Conservation (phyloP, 2,888 invertebrate genomes). For the Noctua janthe region DNA sequence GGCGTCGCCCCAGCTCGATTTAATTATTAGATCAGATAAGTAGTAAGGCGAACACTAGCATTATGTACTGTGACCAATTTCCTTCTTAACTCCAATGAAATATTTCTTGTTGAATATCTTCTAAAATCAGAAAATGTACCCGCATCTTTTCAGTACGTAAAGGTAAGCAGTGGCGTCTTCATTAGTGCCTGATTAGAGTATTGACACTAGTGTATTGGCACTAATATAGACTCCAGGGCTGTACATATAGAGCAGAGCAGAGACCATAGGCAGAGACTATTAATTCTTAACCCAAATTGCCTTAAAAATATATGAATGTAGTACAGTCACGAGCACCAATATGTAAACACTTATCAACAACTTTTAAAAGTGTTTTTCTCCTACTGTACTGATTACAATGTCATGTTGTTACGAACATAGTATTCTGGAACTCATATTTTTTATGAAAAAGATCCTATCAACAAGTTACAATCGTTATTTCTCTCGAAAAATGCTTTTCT, state of each 20-base stretch:
- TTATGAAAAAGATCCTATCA: too few species aligned
- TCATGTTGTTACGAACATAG: too few species aligned
- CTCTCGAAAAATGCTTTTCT: too few species aligned
- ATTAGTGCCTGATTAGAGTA: background rate
- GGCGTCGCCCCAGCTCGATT: background rate
- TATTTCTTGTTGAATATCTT: background rate
- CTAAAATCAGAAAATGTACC: background rate
- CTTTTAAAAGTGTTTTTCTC: too few species aligned
- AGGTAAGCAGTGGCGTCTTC: background rate
- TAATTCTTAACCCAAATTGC: background rate
- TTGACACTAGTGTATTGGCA: too few species aligned
- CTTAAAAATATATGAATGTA: background rate
- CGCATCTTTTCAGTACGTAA: background rate
- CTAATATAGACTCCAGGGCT: too few species aligned
- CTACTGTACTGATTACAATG: too few species aligned
- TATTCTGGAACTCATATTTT: too few species aligned
- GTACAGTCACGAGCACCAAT: too few species aligned
- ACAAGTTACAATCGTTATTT: too few species aligned
- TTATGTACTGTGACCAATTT: background rate
- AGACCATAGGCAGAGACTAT: background rate
- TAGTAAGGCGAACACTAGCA: background rate
- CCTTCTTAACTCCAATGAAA: background rate
- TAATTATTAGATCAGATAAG: background rate
- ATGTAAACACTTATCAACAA: too few species aligned
- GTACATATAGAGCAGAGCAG: too few species aligned